phyloP scores from a whole-genome alignment of 2,888 invertebrate species.

The Anarsia innoxiella region DNA sequence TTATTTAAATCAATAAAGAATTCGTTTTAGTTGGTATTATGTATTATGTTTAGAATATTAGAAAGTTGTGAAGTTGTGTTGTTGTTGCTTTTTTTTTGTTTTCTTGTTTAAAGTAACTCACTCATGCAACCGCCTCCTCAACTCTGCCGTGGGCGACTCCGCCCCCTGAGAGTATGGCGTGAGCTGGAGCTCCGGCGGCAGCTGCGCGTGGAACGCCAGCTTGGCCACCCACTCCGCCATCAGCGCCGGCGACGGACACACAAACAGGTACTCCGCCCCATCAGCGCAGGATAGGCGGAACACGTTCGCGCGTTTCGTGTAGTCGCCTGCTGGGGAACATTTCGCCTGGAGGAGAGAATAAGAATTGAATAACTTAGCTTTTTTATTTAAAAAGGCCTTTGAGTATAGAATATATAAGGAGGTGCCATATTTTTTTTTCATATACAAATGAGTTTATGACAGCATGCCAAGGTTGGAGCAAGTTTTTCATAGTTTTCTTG shows the following conservation, averaged over 20 bases:
- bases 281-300: conserved; percentile 91
- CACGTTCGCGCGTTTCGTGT: conserved; percentile 95
- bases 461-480: no score
- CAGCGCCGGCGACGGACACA: conserved; percentile 85
- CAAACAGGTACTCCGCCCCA: conserved; percentile 94
- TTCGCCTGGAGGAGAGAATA: no score
- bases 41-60: no score
- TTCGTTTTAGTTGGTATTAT: no score
- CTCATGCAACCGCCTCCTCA: conserved; percentile 49
- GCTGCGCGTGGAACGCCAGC: conserved; percentile 92
- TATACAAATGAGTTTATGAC: no score
- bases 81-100: background rate
- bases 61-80: no score
- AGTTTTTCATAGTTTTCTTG: no score
- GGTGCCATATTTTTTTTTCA: no score
- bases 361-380: no score
- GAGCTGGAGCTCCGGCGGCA: conserved; percentile 92
- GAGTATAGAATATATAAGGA: no score
- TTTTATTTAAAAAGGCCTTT: no score
- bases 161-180: conserved; percentile 84
- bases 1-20: no score
- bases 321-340: conserved; percentile 93
- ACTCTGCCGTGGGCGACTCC: conserved; percentile 58
- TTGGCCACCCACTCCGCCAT: conserved; percentile 95
- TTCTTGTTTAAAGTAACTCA: conserved; percentile 22